Base-by-base conservation (phyloP, 2,113 vertebrate genomes). In the Enhydra lutris region DNA sequence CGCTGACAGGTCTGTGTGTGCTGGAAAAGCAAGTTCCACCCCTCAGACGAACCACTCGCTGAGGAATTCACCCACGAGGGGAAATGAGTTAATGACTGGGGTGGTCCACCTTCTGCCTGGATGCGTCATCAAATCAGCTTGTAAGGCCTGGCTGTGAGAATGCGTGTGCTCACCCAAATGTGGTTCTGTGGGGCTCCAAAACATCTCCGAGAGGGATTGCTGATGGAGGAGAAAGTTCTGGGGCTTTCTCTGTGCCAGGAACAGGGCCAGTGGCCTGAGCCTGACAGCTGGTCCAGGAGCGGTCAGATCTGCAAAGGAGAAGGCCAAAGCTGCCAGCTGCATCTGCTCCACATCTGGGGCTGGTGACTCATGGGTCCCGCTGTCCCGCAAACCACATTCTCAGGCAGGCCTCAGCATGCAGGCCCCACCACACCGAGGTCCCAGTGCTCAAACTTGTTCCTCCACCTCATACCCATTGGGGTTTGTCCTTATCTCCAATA, bases 81-180 rank as follows among this genome's bases (percentile, higher is more conserved):
- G 95, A 97, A 97, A 93, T 95, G 95, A 97, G 94, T 93, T 97
- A 95, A 97, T 91, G 95, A 95, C 81, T 93, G 34, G 94, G 95
- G 74, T 23, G 39, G 45, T 97, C 94, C 84, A 55, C 97, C 93
- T 95, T 97, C 96, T 95, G 96, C 96, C 94, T 81, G 50, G 80
- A 97, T 94, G 97, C 7, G 10, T 97, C 98, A 97, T 91, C 78
- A 94, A 94, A 89, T 79, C 94, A 93, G 55, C 94, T 93, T 69
- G 81, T 94, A 92, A 89, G 90, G 65, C 93, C 93, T 95, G 84
- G 71, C 91, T 88, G 89, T 42, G 50, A 63, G 50, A 80, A 85
- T 23, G 88, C 23, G 23, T 91, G 80, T 87, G 74, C 83, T 97
- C 81, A 63, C 83, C 94, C 91, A 88, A n/a, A 92, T 94, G 67